These are phyloP conservation scores for Diacarnus erythraeanus DNA, from an alignment of 37 sponge, comb jelly and placozoan species.

Conservation along the genomic window DNA sequence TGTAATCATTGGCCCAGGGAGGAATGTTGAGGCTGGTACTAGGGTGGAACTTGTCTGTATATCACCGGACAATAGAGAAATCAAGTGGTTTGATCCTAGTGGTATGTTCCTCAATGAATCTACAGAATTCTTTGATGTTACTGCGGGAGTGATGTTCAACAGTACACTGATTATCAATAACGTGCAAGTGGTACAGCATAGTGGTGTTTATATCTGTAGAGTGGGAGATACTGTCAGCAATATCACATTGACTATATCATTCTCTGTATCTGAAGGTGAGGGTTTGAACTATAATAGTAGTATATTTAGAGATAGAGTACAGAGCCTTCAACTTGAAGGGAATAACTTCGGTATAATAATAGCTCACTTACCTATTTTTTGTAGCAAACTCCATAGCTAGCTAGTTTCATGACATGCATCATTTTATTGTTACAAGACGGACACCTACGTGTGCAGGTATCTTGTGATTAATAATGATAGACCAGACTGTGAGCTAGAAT, in stretches of 20 bases:
- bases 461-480: no score
- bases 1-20: not conserved
- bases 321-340: no score
- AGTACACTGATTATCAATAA: not conserved
- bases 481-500: no score
- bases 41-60: slow-evolving; percentile 3
- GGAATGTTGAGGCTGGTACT: not conserved
- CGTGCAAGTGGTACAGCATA: not conserved
- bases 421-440: no score
- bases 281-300: not conserved
- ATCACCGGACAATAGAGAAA: not conserved
- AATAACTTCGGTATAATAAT: no score
- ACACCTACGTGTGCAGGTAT: no score
- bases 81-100: not conserved
- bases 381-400: no score
- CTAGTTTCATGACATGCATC: no score
- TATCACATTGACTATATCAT: not conserved
- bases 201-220: slow-evolving; percentile 9
- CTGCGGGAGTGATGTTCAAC: not conserved
- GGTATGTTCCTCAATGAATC: not conserved
- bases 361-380: no score
- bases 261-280: not conserved
- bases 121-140: no score
- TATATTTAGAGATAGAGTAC: not conserved
- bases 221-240: not conserved